Evolutionary conservation across 2,797 vertebrate species (phyloP).

Genomic region (Austrolebias charrua): DNA sequence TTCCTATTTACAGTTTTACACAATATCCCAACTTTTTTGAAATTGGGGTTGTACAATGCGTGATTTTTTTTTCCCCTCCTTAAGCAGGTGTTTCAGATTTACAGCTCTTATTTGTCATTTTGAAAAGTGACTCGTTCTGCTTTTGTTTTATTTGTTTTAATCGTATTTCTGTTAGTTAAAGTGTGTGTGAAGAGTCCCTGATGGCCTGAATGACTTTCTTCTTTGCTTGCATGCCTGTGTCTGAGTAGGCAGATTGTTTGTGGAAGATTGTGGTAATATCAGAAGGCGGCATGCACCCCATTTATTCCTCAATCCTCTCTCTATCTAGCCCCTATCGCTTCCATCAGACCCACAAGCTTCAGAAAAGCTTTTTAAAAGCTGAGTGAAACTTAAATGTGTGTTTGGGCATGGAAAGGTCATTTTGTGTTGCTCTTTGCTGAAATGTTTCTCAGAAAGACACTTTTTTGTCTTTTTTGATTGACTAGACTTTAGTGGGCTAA

Average conservation of each 20-base stretch:
- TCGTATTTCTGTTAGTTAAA: constrained; percentile 6
- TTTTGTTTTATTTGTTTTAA: constrained; percentile 17
- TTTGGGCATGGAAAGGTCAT: not conserved
- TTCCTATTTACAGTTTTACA: too few relatives aligned
- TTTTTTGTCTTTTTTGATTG: too few relatives aligned
- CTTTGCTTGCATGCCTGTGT: constrained; percentile 13
- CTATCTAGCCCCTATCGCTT: constrained; percentile 59
- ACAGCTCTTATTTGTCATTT: constrained; percentile 27
- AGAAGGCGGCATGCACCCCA: constrained; percentile 59
- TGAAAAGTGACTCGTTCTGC: constrained; percentile 24
- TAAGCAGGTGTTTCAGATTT: not conserved
- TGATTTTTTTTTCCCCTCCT: too few relatives aligned
- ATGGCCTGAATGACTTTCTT: constrained; percentile 27
- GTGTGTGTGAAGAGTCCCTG: constrained; percentile 44
- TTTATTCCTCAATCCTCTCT: constrained; percentile 58
- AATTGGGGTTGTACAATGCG: too few relatives aligned
- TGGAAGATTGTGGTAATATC: constrained; percentile 60
- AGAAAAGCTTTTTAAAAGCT: constrained; percentile 56
- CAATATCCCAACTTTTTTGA: too few relatives aligned
- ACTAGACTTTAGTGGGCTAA: not conserved
- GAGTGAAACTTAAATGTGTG: constrained; percentile 50
- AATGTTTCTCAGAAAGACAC: not conserved
- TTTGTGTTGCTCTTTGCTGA: constrained; percentile 2
- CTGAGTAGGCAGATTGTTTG: constrained; percentile 50
- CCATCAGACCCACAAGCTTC: constrained; percentile 61